A percentile compares a stretch with the other conserved stretches of the same genome.
Evolutionary conservation across 2,888 invertebrate species (phyloP).

Genomic region (Eupithecia insigniata): DNA sequence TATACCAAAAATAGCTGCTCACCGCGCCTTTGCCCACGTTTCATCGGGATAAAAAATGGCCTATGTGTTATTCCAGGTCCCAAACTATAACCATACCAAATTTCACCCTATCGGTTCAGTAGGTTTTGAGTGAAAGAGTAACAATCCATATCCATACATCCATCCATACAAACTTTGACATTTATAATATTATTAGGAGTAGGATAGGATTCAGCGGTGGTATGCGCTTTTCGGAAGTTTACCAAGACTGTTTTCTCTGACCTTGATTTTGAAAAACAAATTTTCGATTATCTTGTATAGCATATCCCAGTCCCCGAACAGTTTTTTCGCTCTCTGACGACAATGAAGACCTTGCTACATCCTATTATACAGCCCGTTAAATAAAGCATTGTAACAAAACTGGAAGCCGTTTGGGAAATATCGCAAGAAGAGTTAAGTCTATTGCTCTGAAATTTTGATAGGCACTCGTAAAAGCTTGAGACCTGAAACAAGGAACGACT

Average conservation of each 20-base stretch:
- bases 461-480: conserved; percentile 23
- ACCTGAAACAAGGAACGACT: conserved; percentile 6
- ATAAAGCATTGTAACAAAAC: conserved; percentile 35
- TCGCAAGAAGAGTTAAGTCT: conserved; percentile 26
- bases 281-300: background rate
- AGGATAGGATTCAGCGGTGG: too few species aligned
- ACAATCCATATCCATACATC: too few species aligned
- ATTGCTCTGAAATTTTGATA: conserved; percentile 40
- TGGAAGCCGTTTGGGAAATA: conserved; percentile 39
- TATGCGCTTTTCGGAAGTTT: too few species aligned
- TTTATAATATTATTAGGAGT: too few species aligned
- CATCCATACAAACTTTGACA: too few species aligned
- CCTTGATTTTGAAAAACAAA: background rate
- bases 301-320: background rate
- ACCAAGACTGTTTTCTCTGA: background rate
- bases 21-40: too few species aligned
- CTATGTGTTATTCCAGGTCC: too few species aligned
- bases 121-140: too few species aligned
- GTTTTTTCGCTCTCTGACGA: background rate
- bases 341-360: conserved; percentile 12
- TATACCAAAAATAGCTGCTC: too few species aligned
- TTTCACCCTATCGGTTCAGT: too few species aligned
- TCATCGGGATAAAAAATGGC: too few species aligned
- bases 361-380: conserved; percentile 29
- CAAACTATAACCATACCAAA: too few species aligned